Percentiles rank a stretch among this genome's conserved stretches.
Evolutionary conservation across 2,113 vertebrate species (phyloP).

Genomic region (Etheostoma cragini): DNA sequence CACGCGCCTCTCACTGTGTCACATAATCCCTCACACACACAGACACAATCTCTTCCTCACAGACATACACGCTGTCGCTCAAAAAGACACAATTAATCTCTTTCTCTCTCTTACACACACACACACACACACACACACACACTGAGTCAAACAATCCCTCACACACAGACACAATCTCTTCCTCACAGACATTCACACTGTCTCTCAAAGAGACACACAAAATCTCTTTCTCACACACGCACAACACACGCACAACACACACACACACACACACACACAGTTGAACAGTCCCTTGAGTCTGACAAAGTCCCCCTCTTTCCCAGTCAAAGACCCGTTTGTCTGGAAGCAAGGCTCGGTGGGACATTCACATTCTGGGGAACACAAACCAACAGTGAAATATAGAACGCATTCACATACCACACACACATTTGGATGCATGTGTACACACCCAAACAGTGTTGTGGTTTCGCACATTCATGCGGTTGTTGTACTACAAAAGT

Average conservation of each 20-base stretch:
- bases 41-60: constrained; percentile 53
- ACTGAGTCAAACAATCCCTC: constrained; percentile 46
- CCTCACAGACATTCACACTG: constrained; percentile 52
- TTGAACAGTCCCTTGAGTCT: constrained; percentile 75
- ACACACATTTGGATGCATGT: constrained; percentile 28
- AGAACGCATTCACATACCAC: constrained; percentile 38
- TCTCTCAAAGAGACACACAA: constrained; percentile 58
- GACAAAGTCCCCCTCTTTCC: constrained; percentile 77
- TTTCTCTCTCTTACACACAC: constrained; percentile 24
- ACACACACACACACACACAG: constrained; percentile 22
- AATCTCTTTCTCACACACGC: constrained; percentile 31
- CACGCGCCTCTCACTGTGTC: constrained; percentile 31
- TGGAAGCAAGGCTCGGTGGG: constrained; percentile 58
- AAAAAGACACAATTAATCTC: constrained; percentile 57
- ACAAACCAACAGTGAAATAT: constrained; percentile 63
- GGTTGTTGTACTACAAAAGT: not conserved
- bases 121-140: constrained; percentile 6
- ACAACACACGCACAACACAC: constrained; percentile 29
- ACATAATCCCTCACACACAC: constrained; percentile 54
- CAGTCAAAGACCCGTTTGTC: constrained; percentile 75
- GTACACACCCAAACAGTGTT: not conserved
- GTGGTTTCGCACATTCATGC: not conserved
- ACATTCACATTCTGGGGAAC: constrained; percentile 69
- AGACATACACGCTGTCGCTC: constrained; percentile 53
- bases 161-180: constrained; percentile 55